A percentile compares a stretch with the other conserved stretches of the same genome.
These are phyloP conservation scores for Drosophila tanythrix DNA, from an alignment of 2,888 invertebrate species.

Conservation along the genomic window DNA sequence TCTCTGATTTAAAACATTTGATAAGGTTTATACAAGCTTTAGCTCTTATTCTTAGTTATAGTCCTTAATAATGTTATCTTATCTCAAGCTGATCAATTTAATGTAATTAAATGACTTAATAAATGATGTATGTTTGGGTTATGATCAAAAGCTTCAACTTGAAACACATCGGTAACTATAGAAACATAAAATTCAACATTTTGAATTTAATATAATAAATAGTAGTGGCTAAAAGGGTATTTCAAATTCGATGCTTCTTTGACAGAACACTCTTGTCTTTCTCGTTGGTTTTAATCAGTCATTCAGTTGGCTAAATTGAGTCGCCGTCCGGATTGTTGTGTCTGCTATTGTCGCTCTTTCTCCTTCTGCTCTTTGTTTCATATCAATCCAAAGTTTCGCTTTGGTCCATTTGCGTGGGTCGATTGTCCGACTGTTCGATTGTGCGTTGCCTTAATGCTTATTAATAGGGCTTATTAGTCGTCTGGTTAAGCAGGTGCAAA, in stretches of 20 bases:
- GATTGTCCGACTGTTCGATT: conserved; percentile 39
- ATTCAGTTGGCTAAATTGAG: conserved; percentile 78
- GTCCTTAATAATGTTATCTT: not conserved
- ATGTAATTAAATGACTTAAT: not conserved
- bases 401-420: conserved; percentile 67
- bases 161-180: not conserved
- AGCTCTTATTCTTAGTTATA: not conserved
- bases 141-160: not conserved
- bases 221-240: conserved; percentile 25
- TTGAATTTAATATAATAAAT: too few relatives aligned
- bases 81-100: not conserved
- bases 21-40: not conserved
- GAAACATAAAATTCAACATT: not conserved
- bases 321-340: conserved; percentile 55
- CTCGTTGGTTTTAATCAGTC: conserved; percentile 72
- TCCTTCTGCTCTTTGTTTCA: conserved; percentile 29
- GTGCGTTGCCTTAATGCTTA: conserved; percentile 63
- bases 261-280: conserved; percentile 1
- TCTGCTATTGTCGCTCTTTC: conserved; percentile 17
- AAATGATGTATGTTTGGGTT: not conserved
- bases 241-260: conserved; percentile 17
- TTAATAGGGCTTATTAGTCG: conserved; percentile 75
- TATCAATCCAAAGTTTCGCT: conserved; percentile 50
- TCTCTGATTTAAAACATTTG: not conserved
- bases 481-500: conserved; percentile 72